phyloP scores from a whole-genome alignment of 2,113 vertebrate species.

The Oreotragus oreotragus region DNA sequence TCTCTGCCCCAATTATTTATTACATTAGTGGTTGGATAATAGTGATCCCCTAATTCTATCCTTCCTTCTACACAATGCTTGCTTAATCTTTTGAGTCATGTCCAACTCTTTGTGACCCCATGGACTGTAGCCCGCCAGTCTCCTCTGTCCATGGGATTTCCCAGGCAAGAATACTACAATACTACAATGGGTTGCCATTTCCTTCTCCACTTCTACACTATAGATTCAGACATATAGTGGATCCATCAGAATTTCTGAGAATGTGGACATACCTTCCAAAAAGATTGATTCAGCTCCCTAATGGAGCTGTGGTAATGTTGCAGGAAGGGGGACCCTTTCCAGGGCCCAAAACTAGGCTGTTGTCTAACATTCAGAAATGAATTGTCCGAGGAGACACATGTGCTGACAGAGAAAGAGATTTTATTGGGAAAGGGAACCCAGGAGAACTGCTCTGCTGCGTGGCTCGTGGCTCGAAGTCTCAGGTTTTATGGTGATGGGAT shows the following conservation, averaged over 20 bases:
- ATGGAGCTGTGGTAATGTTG: background rate
- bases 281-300: background rate
- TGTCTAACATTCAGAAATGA: no score
- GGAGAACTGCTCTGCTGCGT: no score
- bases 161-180: background rate
- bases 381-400: no score
- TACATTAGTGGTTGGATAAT: background rate
- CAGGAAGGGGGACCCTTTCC: no score
- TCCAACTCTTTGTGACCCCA: background rate
- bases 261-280: background rate
- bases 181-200: background rate
- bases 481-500: no score
- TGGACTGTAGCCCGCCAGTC: background rate
- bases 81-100: background rate
- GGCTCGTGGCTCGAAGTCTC: rapidly evolving
- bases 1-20: background rate
- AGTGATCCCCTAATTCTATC: background rate
- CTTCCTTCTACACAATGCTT: background rate
- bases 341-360: no score
- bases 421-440: no score
- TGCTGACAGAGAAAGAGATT: no score
- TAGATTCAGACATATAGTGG: background rate
- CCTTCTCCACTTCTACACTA: background rate
- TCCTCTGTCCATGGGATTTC: background rate
- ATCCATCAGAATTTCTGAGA: background rate